Conservation (phyloP, 2,113 vertebrate genomes). For the Pteruthius melanotis region DNA sequence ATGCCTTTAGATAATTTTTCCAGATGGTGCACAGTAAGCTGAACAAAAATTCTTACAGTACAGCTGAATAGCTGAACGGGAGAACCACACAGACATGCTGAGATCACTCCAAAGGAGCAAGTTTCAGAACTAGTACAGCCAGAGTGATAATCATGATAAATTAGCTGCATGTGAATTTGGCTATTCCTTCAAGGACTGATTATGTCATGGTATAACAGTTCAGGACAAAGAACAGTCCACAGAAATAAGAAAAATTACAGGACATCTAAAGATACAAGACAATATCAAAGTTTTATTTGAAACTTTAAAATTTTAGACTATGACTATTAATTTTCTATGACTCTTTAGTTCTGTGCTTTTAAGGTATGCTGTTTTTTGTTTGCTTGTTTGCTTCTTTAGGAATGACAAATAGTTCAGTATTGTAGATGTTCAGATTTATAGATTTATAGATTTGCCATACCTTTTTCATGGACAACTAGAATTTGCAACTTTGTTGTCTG, state of each 20-base stretch:
- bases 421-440: background rate
- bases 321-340: background rate
- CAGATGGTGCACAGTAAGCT: background rate
- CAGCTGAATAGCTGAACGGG: background rate
- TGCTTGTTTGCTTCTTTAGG: background rate
- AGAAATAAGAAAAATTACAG: background rate
- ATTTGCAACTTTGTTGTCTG: background rate
- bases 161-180: background rate
- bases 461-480: background rate
- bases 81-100: background rate
- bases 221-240: background rate
- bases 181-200: background rate
- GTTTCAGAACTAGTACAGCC: background rate
- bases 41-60: background rate
- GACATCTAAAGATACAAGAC: background rate
- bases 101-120: background rate
- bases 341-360: background rate
- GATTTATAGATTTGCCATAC: background rate
- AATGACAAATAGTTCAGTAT: background rate
- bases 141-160: background rate
- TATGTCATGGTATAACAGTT: background rate
- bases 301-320: background rate
- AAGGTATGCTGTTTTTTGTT: accelerated
- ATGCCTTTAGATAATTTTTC: conserved; percentile 4
- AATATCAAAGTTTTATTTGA: background rate